phyloP scores from a whole-genome alignment of 2,888 invertebrate genomes.

The Noctua janthina region DNA sequence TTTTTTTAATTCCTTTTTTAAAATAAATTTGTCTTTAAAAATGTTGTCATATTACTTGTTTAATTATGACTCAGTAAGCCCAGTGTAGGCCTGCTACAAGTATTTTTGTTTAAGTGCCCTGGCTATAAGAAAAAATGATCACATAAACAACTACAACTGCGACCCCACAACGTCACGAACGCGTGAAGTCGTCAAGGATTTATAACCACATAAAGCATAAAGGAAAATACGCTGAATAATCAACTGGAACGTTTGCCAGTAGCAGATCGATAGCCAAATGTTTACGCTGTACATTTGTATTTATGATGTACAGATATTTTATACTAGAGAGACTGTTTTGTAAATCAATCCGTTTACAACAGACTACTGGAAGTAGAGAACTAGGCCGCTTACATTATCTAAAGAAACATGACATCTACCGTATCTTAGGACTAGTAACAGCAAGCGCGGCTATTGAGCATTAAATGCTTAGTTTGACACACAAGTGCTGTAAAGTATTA shows the following conservation, averaged over 20 bases:
- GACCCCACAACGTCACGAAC: constrained; percentile 61
- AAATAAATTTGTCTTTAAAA: too few species aligned
- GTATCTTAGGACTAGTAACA: background rate
- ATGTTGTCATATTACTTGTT: too few species aligned
- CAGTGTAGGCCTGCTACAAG: too few species aligned
- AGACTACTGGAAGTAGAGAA: background rate
- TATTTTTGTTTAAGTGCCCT: too few species aligned
- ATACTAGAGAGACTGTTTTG: background rate
- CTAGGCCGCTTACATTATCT: background rate
- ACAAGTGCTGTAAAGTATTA: too few species aligned
- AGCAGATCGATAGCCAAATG: constrained; percentile 54
- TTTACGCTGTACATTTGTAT: constrained; percentile 25
- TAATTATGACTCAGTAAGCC: too few species aligned
- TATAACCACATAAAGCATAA: constrained; percentile 79
- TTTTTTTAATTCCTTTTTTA: too few species aligned
- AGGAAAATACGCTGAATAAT: constrained; percentile 76
- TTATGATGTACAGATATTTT: background rate
- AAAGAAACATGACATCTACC: background rate
- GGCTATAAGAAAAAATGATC: too few species aligned
- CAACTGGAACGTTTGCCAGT: constrained; percentile 67
- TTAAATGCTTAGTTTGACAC: too few species aligned
- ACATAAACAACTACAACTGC: constrained; percentile 57
- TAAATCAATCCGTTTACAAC: background rate
- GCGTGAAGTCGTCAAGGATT: constrained; percentile 77
- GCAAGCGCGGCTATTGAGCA: too few species aligned